These are phyloP conservation scores for Hedychridium roseum DNA, from an alignment of 2,888 invertebrate genomes.

Conservation along the genomic window DNA sequence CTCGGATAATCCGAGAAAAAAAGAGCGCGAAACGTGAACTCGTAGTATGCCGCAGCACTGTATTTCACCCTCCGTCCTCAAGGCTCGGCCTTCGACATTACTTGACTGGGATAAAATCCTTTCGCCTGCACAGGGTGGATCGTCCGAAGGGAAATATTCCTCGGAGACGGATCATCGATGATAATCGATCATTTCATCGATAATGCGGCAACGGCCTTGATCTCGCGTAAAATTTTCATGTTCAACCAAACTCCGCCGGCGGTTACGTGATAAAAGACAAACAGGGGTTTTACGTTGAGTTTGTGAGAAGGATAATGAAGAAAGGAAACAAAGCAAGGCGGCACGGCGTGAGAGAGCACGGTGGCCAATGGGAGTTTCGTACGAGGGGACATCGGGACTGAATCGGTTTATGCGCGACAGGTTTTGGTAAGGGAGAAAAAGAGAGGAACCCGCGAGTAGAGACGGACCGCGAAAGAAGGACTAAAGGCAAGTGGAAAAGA, in stretches of 20 bases:
- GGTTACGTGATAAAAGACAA: no score
- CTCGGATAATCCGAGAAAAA: conserved; percentile 61
- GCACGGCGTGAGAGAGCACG: conserved; percentile 42
- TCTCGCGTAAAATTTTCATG: no score
- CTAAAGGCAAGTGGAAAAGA: conserved; percentile 21
- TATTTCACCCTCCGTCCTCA: conserved; percentile 18
- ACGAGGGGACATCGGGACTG: conserved; percentile 51
- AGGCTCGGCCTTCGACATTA: conserved; percentile 10
- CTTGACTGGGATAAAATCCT: conserved; percentile 17
- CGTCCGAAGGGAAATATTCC: conserved; percentile 19
- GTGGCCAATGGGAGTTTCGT: conserved; percentile 47
- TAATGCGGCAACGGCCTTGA: no score
- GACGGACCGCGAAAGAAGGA: conserved; percentile 16
- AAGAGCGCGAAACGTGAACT: conserved; percentile 55
- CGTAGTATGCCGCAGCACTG: conserved; percentile 41
- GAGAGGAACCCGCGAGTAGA: conserved; percentile 22
- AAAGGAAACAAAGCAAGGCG: conserved; percentile 41
- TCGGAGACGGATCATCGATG: no score
- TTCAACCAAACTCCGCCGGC: no score
- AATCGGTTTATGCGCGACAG: conserved; percentile 60
- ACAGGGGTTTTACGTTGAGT: no score
- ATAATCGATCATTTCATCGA: no score
- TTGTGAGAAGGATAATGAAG: no score
- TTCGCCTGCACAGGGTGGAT: conserved; percentile 26
- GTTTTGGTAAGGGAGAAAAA: conserved; percentile 47